Base-by-base conservation (phyloP, 2,888 invertebrate species). In the Antheraea yamamai region DNA sequence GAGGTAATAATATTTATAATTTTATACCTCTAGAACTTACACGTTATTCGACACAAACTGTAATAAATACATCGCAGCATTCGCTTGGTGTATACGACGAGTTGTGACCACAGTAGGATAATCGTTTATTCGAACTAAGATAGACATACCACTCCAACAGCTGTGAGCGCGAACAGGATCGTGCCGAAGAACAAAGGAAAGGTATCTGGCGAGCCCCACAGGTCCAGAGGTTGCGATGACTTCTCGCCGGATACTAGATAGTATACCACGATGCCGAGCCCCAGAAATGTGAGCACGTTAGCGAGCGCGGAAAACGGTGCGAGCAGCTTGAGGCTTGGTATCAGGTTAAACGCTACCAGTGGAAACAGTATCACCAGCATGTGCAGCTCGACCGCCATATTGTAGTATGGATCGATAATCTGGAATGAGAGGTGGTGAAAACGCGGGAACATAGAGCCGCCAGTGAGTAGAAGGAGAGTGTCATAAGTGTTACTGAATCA, bases 151-250 rank as follows among this genome's bases (percentile, higher is more conserved):
- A 97, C 97, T 35, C 97, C 97, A 55, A 97, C 97, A 1, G 97
- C 97, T 81, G 97, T 99, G 81, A 99, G 95, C 0, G 99, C 98
- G 90, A 98, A 99, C 76, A 99, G 95, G 3, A 98, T 97, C 0
- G 98, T 98, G 2, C 99, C 98, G 88, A 99, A 99, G 94, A 98
- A 99, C 1, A 99, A 95, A 0, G 99, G 99, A 84, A 98, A 97
- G 75, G 96, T 95, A 55, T 95, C 0, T 98, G 97, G 84, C 91
- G 4, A 97, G 86, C 14, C 97, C 98, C 73, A 97, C 95, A 0
- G 96, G 94, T 96, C 95, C 1, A 97, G 92, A 90, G 75, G 90
- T 91, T 73, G 79, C 0, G 96, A 92, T 0, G 97, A 96, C 1
- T 97, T 92, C 71, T 97, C 96, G 76, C 96, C 96, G 87, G 98